These are phyloP conservation scores for Sebastes schlegelii DNA, from an alignment of 2,113 vertebrate species.

Conservation along the genomic window DNA sequence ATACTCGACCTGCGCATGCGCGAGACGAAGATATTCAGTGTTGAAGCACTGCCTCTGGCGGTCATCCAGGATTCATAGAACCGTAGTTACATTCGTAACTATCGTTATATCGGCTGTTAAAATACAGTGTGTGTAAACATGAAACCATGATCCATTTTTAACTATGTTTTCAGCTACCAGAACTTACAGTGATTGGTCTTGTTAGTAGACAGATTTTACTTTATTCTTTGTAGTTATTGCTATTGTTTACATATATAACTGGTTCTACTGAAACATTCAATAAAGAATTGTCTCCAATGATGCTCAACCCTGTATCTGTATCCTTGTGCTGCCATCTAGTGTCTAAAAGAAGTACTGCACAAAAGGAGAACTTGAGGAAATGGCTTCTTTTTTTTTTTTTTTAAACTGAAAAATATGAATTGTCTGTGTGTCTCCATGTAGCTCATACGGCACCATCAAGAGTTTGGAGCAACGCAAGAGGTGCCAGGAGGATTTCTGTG, in stretches of 20 bases:
- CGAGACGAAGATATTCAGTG: too few relatives aligned
- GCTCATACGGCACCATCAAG: constrained; percentile 79
- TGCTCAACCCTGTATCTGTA: neutral
- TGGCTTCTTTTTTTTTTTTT: neutral
- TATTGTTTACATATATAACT: neutral
- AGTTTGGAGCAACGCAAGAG: constrained; percentile 80
- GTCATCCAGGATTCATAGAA: too few relatives aligned
- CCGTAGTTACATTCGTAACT: too few relatives aligned
- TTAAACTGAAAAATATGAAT: neutral
- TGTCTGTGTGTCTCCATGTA: constrained; percentile 52
- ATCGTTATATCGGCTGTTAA: neutral
- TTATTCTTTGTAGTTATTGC: neutral
- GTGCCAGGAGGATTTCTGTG: constrained; percentile 87
- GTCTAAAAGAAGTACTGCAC: constrained; percentile 45
- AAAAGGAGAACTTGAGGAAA: neutral
- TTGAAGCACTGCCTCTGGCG: too few relatives aligned
- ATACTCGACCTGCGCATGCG: too few relatives aligned
- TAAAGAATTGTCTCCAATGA: neutral
- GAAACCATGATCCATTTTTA: neutral
- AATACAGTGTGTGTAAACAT: neutral
- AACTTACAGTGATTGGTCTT: neutral
- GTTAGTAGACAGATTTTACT: neutral
- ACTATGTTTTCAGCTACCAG: neutral
- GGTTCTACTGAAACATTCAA: neutral
- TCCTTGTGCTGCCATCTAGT: constrained; percentile 60